Conservation (phyloP, 1,140 invertebrate genomes). For the Brachionus paranguensis region DNA sequence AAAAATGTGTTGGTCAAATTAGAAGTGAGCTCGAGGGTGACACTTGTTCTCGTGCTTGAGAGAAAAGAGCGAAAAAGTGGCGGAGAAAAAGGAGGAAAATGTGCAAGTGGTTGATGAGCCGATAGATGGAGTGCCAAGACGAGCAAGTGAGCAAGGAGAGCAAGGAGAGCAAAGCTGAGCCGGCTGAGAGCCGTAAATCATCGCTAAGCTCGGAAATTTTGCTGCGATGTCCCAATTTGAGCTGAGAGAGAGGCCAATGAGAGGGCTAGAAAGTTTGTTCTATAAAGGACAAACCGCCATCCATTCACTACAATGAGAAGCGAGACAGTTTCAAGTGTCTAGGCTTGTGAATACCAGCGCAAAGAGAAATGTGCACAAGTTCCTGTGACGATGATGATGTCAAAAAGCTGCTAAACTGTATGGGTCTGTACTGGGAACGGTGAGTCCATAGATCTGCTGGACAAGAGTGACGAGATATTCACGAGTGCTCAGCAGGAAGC, state of each 20-base stretch:
- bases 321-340: not conserved
- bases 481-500: constrained; percentile 26
- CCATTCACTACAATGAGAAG: constrained; percentile 36
- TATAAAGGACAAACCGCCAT: constrained; percentile 22
- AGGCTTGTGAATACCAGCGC: not conserved
- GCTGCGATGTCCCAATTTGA: not conserved
- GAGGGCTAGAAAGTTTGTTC: constrained; percentile 38
- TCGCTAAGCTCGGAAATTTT: not conserved
- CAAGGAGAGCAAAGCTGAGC: not conserved
- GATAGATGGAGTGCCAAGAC: not conserved
- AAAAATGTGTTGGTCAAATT: constrained; percentile 25
- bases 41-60: not conserved
- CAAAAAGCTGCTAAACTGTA: constrained; percentile 17
- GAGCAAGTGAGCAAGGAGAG: not conserved
- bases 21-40: not conserved
- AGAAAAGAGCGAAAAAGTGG: not conserved
- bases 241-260: constrained; percentile 39
- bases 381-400: constrained; percentile 35
- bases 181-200: not conserved
- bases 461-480: constrained; percentile 33
- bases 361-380: not conserved
- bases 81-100: not conserved
- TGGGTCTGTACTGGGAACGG: constrained; percentile 39
- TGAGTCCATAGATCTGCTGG: not conserved
- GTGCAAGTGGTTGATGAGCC: not conserved